A percentile compares a stretch with the other conserved stretches of the same genome.
Conservation (phyloP, 2,888 invertebrate species). For the Cristatella mucedo region DNA sequence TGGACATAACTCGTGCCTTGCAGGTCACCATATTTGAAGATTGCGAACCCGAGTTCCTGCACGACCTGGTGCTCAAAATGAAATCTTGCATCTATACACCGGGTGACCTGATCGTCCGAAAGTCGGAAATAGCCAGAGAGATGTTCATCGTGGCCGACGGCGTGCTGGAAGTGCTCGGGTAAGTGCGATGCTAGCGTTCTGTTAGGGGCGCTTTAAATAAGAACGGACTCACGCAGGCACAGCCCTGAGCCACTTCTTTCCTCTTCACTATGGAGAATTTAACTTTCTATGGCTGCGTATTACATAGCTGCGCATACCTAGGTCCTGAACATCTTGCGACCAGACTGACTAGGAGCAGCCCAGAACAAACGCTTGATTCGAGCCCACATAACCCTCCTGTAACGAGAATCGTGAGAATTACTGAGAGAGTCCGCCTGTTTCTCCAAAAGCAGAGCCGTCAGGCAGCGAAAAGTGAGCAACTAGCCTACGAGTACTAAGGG, state of each 20-base stretch:
- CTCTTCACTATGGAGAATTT: background rate
- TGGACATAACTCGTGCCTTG: slow-evolving; percentile 9
- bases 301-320: background rate
- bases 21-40: slow-evolving; percentile 88
- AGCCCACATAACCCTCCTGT: too few species aligned
- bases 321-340: too few species aligned
- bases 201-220: too few species aligned
- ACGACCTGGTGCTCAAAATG: slow-evolving; percentile 92
- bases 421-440: too few species aligned
- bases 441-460: too few species aligned
- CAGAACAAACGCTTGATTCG: too few species aligned
- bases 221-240: too few species aligned
- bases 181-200: too few species aligned
- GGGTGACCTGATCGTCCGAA: slow-evolving; percentile 85
- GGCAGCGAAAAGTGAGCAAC: too few species aligned
- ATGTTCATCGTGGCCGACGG: slow-evolving; percentile 98
- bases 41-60: slow-evolving; percentile 89
- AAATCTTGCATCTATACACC: slow-evolving; percentile 94
- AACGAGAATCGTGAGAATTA: too few species aligned
- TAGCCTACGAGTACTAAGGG: too few species aligned
- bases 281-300: background rate
- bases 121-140: slow-evolving; percentile 83
- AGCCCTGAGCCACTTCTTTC: background rate
- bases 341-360: too few species aligned
- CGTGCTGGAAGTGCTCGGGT: slow-evolving; percentile 72